Base-by-base conservation (phyloP, 1,140 invertebrate genomes). In the Adelges cooleyi region DNA sequence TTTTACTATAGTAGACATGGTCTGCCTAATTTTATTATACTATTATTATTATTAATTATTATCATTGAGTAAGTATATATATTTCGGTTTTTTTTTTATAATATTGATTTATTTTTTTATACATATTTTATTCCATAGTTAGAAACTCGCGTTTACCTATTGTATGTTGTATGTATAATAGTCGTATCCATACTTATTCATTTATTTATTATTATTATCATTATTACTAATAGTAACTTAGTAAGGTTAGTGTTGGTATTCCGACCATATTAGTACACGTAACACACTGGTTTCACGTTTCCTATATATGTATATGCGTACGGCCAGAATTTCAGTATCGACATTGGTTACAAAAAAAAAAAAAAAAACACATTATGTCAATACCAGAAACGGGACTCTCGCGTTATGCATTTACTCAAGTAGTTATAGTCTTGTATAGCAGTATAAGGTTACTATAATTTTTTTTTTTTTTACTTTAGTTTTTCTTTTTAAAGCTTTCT, bases 261-360 rank as follows among this genome's bases (percentile, higher is more conserved):
- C 53, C 53, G 20, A 38, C 38, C 42, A 18, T 46, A 44, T 56
- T 56, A 27, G 53, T 56, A 46, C 29, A 6, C 29, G 29, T 33
- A 33, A 33, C 29, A 33, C 54, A 59, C 54, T 46, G 40, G 42
- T 59, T 59, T 46, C 42, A 59, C 54, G 54, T 59, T 59, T 59
- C 54, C 54, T 59, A 59, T 59, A 38, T 54, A 38, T 54, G 33
- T 54, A 18, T 44, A 56, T 44, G 10, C 8, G 13, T 59, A 44
- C 46, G 42, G 23, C 17, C 38, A 42, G 40, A 42, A n/a, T n/a
- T n/a, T n/a, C 44, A 59, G n/a, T 44, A 15, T 29, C 42, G 40
- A 44, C 54, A 46, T 46, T 59, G 54, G 42, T 17, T n/a, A 59
- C 25, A 29, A 15, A 40, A 59, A n/a, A n/a, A n/a, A n/a, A n/a